phyloP scores from a whole-genome alignment of 2,113 vertebrate species.

The Numenius arquata region DNA sequence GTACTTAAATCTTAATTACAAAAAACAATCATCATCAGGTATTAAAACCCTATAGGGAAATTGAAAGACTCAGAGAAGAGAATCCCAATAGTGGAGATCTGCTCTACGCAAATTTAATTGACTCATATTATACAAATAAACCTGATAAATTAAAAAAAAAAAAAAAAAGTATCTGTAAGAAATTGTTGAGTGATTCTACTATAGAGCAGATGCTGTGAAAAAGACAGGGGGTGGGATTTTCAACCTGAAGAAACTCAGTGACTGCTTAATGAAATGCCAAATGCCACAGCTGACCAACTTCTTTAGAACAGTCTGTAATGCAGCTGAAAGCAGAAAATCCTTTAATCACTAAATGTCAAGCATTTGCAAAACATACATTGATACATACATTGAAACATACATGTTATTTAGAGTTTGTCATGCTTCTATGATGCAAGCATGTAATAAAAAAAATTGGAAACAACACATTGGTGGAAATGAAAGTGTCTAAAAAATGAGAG shows the following conservation, averaged over 20 bases:
- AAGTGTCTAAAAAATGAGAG: neutral
- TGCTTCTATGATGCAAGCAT: neutral
- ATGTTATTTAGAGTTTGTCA: neutral
- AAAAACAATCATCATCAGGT: conserved; percentile 75
- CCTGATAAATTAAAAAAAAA: conserved; percentile 46
- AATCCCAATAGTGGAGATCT: conserved; percentile 44
- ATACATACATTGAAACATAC: neutral
- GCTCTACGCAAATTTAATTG: conserved; percentile 63
- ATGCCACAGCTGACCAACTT: neutral
- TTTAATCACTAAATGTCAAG: neutral
- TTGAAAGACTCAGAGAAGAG: conserved; percentile 59
- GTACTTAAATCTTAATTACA: conserved; percentile 86
- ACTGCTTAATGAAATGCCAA: neutral
- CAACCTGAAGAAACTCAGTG: neutral
- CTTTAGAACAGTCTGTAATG: neutral
- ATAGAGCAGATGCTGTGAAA: neutral
- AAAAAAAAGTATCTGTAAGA: conserved; percentile 32
- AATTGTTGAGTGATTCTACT: conserved; percentile 27
- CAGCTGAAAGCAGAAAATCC: neutral
- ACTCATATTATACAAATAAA: conserved; percentile 67
- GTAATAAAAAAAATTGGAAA: neutral
- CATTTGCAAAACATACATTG: neutral
- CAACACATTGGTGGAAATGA: neutral
- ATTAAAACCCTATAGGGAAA: conserved; percentile 66
- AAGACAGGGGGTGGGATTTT: neutral